These are phyloP conservation scores for Erpornis zantholeuca DNA, from an alignment of 2,113 vertebrate genomes.

Conservation along the genomic window DNA sequence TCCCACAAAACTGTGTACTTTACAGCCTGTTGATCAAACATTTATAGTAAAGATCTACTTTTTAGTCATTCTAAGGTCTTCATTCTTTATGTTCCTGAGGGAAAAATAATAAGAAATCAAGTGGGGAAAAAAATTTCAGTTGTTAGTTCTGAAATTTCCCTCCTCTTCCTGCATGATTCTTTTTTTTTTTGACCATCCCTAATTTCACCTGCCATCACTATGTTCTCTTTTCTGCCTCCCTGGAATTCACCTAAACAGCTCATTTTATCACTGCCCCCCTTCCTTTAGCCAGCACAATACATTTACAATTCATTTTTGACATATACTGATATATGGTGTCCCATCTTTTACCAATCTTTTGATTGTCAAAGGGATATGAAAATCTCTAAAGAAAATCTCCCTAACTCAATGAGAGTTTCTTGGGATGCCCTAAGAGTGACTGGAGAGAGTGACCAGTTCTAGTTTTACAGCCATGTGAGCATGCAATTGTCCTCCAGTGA, in stretches of 20 bases:
- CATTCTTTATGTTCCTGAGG: background rate
- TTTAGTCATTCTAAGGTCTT: background rate
- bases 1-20: background rate
- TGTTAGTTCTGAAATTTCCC: background rate
- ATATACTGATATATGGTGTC: background rate
- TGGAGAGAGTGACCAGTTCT: background rate
- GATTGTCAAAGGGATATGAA: background rate
- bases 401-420: background rate
- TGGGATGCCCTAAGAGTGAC: background rate
- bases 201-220: background rate
- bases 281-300: background rate
- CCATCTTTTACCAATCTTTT: background rate
- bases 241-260: background rate
- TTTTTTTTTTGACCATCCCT: background rate
- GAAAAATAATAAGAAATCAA: background rate
- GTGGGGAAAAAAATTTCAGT: background rate
- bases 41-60: background rate
- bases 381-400: background rate
- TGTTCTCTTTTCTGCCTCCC: background rate
- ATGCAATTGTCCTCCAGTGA: background rate
- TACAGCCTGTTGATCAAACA: background rate
- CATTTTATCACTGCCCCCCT: background rate
- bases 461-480: background rate
- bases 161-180: background rate
- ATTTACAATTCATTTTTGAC: background rate